Evolutionary conservation across 2,888 invertebrate species (phyloP).

Genomic region (Drosophila emarginata): DNA sequence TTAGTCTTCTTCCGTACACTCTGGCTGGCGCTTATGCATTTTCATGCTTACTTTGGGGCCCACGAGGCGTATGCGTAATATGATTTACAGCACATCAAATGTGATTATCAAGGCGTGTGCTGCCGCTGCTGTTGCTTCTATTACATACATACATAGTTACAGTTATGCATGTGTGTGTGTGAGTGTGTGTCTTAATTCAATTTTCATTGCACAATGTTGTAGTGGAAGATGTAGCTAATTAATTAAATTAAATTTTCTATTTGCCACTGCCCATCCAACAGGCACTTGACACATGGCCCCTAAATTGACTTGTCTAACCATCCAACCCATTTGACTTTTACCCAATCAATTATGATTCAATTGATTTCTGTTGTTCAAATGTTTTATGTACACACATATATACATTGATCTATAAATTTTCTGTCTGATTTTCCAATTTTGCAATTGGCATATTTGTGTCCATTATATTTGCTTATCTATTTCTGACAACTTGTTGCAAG

Average conservation of each 20-base stretch:
- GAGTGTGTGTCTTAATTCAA: conserved; percentile 59
- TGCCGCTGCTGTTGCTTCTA: background rate
- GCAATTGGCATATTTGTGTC: conserved; percentile 60
- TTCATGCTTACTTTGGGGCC: conserved; percentile 37
- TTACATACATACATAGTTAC: conserved; percentile 20
- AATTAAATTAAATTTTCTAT: conserved; percentile 77
- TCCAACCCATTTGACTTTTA: background rate
- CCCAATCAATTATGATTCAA: conserved; percentile 17
- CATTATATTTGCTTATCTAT: conserved; percentile 2
- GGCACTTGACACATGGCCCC: conserved; percentile 29
- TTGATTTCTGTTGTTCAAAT: conserved; percentile 31
- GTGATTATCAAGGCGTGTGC: conserved; percentile 56
- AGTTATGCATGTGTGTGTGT: conserved; percentile 2
- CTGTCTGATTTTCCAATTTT: conserved; percentile 71
- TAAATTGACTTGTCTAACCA: background rate
- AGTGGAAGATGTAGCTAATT: conserved; percentile 49
- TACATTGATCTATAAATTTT: conserved; percentile 60
- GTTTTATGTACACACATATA: conserved; percentile 21
- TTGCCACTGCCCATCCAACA: conserved; percentile 35
- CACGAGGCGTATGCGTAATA: conserved; percentile 65
- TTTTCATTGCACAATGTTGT: conserved; percentile 52
- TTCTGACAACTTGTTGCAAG: conserved; percentile 69
- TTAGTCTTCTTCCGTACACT: background rate
- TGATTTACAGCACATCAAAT: conserved; percentile 67
- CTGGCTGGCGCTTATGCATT: conserved; percentile 27